Evolutionary conservation across 2,113 vertebrate species (phyloP).

Genomic region (Spizaetus ornatus): DNA sequence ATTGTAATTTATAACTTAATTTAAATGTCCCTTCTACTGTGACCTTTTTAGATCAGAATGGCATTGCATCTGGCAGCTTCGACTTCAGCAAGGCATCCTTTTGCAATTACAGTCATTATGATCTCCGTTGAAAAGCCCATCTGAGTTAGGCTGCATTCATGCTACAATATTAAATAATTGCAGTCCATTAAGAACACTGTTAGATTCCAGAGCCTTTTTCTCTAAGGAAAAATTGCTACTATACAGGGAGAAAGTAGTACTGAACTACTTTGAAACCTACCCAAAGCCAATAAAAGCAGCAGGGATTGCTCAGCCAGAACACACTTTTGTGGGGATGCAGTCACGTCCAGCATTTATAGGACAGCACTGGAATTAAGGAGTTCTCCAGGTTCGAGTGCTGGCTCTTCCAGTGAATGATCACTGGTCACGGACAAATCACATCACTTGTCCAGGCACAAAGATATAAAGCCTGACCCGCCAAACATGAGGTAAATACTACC

Average conservation of each 20-base stretch:
- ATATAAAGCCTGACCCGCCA: not conserved
- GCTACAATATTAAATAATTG: slow-evolving; percentile 53
- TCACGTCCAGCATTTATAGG: accelerated
- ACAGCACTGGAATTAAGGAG: not conserved
- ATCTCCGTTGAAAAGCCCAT: slow-evolving; percentile 29
- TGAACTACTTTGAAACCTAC: not conserved
- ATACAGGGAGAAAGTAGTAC: not conserved
- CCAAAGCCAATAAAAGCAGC: not conserved
- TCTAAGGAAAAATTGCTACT: not conserved
- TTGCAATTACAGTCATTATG: slow-evolving; percentile 69
- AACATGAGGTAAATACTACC: not conserved
- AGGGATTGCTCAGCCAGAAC: not conserved
- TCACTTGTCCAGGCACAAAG: not conserved
- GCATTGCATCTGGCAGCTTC: slow-evolving; percentile 67
- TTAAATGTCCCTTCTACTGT: slow-evolving; percentile 75
- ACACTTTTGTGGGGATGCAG: not conserved
- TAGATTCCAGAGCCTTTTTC: slow-evolving; percentile 2
- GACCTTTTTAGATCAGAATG: slow-evolving; percentile 74
- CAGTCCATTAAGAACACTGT: slow-evolving; percentile 22
- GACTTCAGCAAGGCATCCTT: slow-evolving; percentile 59
- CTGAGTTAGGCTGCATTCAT: not conserved
- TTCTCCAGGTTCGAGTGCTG: not conserved
- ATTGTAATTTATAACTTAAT: slow-evolving; percentile 83
- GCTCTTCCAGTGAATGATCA: not conserved
- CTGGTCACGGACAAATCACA: not conserved